Conservation (phyloP, 2,888 invertebrate species). For the Xestia sexstrigata region DNA sequence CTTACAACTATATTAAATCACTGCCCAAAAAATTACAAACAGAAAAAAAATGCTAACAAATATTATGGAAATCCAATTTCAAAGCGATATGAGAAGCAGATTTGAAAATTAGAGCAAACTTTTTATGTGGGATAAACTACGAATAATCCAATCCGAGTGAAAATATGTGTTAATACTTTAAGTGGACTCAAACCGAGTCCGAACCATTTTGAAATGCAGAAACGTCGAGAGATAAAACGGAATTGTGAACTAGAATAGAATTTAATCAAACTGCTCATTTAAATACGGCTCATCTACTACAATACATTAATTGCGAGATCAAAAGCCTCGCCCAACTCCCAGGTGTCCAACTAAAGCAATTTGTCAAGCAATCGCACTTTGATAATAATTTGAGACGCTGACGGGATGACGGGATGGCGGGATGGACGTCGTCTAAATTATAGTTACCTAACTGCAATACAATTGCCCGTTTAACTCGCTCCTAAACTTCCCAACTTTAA, state of each 20-base stretch:
- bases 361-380: conserved; percentile 60
- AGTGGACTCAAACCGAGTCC: neutral
- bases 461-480: conserved; percentile 71
- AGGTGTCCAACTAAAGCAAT: conserved; percentile 58
- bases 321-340: conserved; percentile 39
- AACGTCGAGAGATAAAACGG: neutral
- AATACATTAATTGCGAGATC: conserved; percentile 36
- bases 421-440: conserved; percentile 70
- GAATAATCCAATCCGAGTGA: neutral
- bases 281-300: neutral
- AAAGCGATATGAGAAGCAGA: neutral
- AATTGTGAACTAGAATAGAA: neutral
- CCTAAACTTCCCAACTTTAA: conserved; percentile 72
- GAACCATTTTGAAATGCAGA: neutral
- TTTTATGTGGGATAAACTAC: neutral
- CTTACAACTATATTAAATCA: neutral
- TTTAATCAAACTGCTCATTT: conserved; percentile 21
- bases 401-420: conserved; percentile 58
- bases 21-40: neutral
- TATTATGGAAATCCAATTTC: neutral
- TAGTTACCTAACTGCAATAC: conserved; percentile 76
- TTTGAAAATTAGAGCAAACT: neutral
- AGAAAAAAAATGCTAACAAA: neutral
- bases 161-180: conserved; percentile 27
- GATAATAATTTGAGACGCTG: conserved; percentile 63